Evolutionary conservation across 2,113 vertebrate genomes (phyloP).

Genomic region (Noctilio leporinus): DNA sequence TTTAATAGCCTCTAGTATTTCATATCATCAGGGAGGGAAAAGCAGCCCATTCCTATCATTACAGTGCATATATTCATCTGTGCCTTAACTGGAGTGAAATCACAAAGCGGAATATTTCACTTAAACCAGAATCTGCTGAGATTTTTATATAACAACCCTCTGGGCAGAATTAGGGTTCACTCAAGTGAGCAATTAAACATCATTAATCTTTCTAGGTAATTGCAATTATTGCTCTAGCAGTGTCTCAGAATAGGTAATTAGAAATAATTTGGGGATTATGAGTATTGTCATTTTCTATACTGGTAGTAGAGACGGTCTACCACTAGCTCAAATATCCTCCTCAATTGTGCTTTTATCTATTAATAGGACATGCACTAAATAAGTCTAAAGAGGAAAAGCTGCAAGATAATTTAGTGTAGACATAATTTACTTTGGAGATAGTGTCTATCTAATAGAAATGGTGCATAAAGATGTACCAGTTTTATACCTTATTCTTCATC

Average conservation of each 20-base stretch:
- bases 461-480: not conserved
- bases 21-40: not conserved
- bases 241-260: not conserved
- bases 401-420: not conserved
- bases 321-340: not conserved
- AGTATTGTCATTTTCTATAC: not conserved
- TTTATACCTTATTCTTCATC: not conserved
- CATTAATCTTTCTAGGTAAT: conserved; percentile 6
- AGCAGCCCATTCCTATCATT: not conserved
- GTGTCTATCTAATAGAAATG: not conserved
- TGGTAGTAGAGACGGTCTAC: not conserved
- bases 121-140: not conserved
- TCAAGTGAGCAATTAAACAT: not conserved
- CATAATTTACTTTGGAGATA: not conserved
- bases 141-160: not conserved
- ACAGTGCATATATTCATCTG: conserved; percentile 1
- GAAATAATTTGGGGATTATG: not conserved
- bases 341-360: not conserved
- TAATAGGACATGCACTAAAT: not conserved
- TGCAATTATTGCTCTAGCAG: not conserved
- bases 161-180: not conserved
- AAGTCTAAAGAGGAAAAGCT: not conserved
- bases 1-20: not conserved
- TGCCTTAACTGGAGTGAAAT: not conserved
- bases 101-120: not conserved